Base-by-base conservation (phyloP, 2,797 vertebrate species). In the Erpetoichthys calabaricus region DNA sequence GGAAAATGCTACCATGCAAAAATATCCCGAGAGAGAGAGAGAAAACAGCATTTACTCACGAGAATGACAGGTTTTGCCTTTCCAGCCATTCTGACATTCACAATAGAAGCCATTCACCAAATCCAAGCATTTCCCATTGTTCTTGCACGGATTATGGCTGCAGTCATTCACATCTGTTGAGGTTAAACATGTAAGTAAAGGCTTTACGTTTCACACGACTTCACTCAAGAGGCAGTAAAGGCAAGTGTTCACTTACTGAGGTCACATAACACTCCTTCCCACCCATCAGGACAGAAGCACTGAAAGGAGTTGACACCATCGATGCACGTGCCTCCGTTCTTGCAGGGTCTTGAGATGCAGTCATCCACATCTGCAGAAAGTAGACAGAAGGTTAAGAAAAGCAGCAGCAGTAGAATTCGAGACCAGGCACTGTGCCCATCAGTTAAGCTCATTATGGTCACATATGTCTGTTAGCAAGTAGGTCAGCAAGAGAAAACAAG, bases 51-150 rank as follows among this genome's bases (percentile, higher is more conserved):
- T 87, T 3, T 49, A n/a, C 94, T 91, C 79, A 91, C 94, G 85
- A 3, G 91, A 97, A 69, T 90, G 89, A 73, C 94, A 98, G 44
- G 86, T 95, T 77, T 97, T 98, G 57, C 94, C 94, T 72, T 98
- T 98, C 94, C 94, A 98, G 70, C 79, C 86, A 59, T 91, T 87
- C 1, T 82, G 79, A 42, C 94, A 98, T 45, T 80, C 82, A 57
- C 94, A 98, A 78, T 87, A 87, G 78, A 95, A 98, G 72, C 96
- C 93, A 1, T 93, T 94, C 55, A 91, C 73, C 65, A 90, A 78
- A 69, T 98, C 90, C 4, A 87, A 77, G 64, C 94, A 98, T 8
- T 60, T 76, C 43, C 89, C 94, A 46, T 82, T 86, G 1, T 94
- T 93, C 73, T 91, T 86, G 82, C 94, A 98, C 0, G 89, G 90